Evolutionary conservation across 2,113 vertebrate genomes (phyloP).

Genomic region (Rostratula benghalensis): DNA sequence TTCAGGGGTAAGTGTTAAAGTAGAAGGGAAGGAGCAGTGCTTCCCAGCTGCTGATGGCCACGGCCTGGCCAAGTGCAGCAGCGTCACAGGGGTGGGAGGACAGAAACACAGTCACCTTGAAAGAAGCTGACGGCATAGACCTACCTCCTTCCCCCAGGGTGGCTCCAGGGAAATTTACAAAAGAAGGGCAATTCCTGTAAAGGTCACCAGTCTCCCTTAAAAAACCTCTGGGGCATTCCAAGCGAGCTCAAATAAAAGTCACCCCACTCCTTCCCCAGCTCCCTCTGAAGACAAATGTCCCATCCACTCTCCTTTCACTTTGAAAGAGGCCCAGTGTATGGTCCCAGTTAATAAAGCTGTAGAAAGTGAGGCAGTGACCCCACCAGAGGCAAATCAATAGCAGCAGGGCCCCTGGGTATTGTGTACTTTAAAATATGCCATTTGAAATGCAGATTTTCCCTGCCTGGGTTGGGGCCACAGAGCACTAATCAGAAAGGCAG

Average conservation of each 20-base stretch:
- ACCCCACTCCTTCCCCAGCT: not conserved
- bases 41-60: not conserved
- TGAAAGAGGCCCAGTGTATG: slow-evolving; percentile 27
- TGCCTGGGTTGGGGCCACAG: slow-evolving; percentile 20
- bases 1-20: not conserved
- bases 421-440: slow-evolving; percentile 66
- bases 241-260: slow-evolving; percentile 10
- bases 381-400: slow-evolving; percentile 62
- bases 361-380: slow-evolving; percentile 65
- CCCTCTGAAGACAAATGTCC: not conserved
- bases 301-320: slow-evolving; percentile 14
- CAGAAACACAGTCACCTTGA: not conserved
- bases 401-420: slow-evolving; percentile 48
- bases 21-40: fast-evolving
- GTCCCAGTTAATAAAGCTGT: slow-evolving; percentile 58
- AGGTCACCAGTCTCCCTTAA: not conserved
- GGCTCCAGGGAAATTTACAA: slow-evolving; percentile 25
- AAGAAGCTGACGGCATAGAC: not conserved
- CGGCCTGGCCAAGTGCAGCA: fast-evolving
- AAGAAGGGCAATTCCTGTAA: not conserved
- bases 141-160: not conserved
- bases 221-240: not conserved
- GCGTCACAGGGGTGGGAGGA: fast-evolving
- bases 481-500: slow-evolving; percentile 57
- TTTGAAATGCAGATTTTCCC: slow-evolving; percentile 68